Evolutionary conservation across 1,140 invertebrate species (phyloP), one percentile per base, ranked within the genome.

Genomic region (Habropoda laboriosa): DNA sequence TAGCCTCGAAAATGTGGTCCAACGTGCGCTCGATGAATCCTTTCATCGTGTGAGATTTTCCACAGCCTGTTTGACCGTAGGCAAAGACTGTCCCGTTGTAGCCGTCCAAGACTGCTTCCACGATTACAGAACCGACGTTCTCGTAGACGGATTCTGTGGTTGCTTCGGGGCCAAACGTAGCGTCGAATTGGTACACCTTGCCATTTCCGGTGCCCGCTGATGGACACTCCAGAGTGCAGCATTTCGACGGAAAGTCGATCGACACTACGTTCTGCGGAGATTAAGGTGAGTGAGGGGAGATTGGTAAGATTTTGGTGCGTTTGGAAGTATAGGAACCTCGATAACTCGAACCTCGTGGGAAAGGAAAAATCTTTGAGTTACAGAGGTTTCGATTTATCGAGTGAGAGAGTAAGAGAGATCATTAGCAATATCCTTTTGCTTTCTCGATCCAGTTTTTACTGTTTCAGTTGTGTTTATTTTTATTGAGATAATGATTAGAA

Each of bases 1-100:
- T 98, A 0, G 97, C 97, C 91, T 99, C 97, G 93, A 99, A 99
- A 58, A 98, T 95, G 86, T 99, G 98, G 88, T 98, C 97, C 92
- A 98, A 96, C 4, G 97, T 95, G 73, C 97, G 94, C 13, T 97
- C 97, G 87, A 99, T 98, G 75, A 93, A 92, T 0, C 95, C 98
- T 86, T 97, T 96, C 97, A 97, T 98, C 13, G 96, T 97, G 84
- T 96, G 96, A 21, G 95, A 96, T 87, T 96, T 96, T 0, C 97
- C 96, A 88, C 96, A 97, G 1, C 97, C 97, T 0, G 97, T 98
- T 92, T 98, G 97, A 0, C 97, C 97, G 88, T 98, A 98, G 0
- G 97, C 97, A 89, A 97, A 97, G 21, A 97, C 96, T 0, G 97
- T 97, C 12, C 96, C 96, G 92, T 97, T 97, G 92, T 98, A 97